Conservation (phyloP, 2,888 invertebrate genomes). For the Eristalinus sepulchralis region DNA sequence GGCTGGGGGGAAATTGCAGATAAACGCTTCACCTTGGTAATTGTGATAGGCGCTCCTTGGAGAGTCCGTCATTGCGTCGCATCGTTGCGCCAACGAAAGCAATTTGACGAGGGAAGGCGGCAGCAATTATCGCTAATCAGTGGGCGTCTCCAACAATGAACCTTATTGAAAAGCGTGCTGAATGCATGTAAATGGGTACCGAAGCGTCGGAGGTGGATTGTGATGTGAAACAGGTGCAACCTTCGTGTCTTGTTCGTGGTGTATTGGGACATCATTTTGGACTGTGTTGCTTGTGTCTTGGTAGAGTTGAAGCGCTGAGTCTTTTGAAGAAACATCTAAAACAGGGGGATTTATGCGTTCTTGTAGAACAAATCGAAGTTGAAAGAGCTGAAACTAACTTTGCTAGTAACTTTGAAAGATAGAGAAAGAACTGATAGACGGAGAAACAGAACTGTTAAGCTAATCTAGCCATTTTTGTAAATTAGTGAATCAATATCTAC, state of each 20-base stretch:
- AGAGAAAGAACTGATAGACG: too few species aligned
- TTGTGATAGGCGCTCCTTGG: slow-evolving; percentile 10
- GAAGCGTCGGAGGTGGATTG: neutral
- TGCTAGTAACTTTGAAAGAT: too few species aligned
- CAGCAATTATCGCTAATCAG: neutral
- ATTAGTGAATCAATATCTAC: too few species aligned
- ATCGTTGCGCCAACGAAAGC: neutral
- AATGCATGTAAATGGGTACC: neutral
- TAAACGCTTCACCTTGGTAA: slow-evolving; percentile 32
- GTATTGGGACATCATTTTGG: neutral
- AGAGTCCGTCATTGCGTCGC: neutral
- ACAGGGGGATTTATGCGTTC: too few species aligned
- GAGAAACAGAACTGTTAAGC: too few species aligned
- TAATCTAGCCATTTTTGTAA: too few species aligned
- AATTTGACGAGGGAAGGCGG: neutral
- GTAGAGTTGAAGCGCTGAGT: too few species aligned
- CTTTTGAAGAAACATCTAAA: too few species aligned
- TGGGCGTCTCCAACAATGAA: neutral
- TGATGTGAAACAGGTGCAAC: neutral
- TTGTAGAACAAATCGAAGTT: too few species aligned
- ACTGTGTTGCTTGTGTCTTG: too few species aligned
- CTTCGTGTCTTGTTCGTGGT: neutral
- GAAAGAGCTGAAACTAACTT: too few species aligned
- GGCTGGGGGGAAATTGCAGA: slow-evolving; percentile 10
- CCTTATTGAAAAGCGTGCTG: neutral